Conservation (phyloP, 2,797 vertebrate genomes). For the Apogon talboti region DNA sequence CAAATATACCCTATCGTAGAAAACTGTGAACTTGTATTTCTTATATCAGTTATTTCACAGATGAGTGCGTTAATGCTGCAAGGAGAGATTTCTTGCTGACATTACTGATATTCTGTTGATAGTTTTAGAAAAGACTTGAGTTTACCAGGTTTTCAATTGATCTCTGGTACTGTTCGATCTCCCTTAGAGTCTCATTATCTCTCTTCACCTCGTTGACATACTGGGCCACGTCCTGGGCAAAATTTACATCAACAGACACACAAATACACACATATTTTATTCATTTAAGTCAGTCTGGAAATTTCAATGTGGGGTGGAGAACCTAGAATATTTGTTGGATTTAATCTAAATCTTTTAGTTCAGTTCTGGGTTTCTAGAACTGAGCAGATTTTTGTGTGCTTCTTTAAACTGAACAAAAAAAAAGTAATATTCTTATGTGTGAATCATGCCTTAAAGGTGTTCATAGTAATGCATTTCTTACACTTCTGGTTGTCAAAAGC, state of each 20-base stretch:
- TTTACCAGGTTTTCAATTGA: slow-evolving; percentile 97
- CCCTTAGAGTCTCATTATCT: slow-evolving; percentile 94
- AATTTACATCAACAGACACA: slow-evolving; percentile 36
- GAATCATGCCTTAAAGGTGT: not conserved
- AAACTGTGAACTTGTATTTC: not conserved
- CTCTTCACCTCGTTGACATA: slow-evolving; percentile 97
- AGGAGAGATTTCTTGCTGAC: too few species aligned
- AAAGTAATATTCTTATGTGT: not conserved
- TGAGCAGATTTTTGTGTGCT: not conserved
- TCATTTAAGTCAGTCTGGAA: not conserved
- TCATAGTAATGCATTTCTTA: not conserved
- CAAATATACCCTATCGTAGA: not conserved
- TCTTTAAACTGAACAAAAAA: not conserved
- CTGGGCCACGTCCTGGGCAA: slow-evolving; percentile 91
- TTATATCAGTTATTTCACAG: too few species aligned
- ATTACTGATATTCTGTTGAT: slow-evolving; percentile 6
- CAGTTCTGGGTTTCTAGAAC: not conserved
- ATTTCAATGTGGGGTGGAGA: slow-evolving; percentile 8
- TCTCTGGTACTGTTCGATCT: slow-evolving; percentile 93
- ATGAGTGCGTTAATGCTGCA: too few species aligned
- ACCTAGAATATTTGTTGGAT: not conserved
- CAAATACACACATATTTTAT: slow-evolving; percentile 17
- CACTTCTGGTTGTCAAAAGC: not conserved
- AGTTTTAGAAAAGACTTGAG: slow-evolving; percentile 1
- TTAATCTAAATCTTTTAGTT: not conserved